Base-by-base conservation (phyloP, 2,797 vertebrate species). In the Sandelia bainsii region DNA sequence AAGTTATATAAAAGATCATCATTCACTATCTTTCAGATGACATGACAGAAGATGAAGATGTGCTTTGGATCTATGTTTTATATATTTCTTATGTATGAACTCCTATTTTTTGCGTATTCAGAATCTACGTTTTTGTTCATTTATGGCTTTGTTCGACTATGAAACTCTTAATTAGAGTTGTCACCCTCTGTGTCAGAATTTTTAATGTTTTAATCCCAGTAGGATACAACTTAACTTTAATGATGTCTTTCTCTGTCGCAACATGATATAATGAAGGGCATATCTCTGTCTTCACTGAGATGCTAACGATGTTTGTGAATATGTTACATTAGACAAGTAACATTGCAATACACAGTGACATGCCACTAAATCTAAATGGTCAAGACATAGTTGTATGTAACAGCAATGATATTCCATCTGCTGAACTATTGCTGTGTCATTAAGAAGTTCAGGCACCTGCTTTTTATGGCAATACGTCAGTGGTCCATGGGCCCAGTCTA, bases 131-230 rank as follows among this genome's bases (percentile, higher is more conserved):
- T 79, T 70, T 53, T 54, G 12, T 59, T 76, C 51, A 22, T 14
- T 62, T 11, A 4, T 17, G 22, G 8, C 16, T 50, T 54, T 72
- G 34, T 69, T 44, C 32, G 3, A 5, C 34, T 49, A 29, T 59
- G 39, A 59, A 78, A 63, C 25, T 69, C 44, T 77, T 82, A 81
- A 85, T 87, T 79, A 75, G 23, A 83, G 52, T 76, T 77, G 70
- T 84, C 81, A 75, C 71, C 57, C 60, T 73, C 77, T 60, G 60
- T 58, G 63, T 79, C 59, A 54, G 27, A 34, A 23, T 63, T 40
- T 75, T 50, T 53, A 58, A 69, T 58, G 49, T 81, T 84, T 72
- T 72, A 72, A 79, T 86, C 75, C 58, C 61, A 42, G 69, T 68
- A 52, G 77, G 78, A 74, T 46, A 39, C 60, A 73, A 25, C 63